Conservation (phyloP, 2,888 invertebrate species). For the Drosophila peninsularis region DNA sequence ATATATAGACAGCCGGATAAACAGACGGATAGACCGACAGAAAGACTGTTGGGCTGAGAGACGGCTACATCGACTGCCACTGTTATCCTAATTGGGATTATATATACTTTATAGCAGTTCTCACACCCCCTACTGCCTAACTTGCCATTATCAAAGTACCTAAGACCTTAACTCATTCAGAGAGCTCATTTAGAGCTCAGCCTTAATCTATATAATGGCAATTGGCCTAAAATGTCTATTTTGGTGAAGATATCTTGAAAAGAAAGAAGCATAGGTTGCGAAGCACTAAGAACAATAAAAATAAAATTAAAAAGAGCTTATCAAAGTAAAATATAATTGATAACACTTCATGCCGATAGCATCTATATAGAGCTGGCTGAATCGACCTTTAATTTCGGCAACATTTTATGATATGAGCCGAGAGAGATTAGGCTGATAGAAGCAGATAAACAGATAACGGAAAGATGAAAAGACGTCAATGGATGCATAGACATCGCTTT, state of each 20-base stretch:
- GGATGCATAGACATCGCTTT: background rate
- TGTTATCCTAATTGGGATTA: background rate
- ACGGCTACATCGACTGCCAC: background rate
- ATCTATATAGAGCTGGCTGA: too few relatives aligned
- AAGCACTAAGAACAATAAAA: background rate
- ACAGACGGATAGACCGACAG: too few relatives aligned
- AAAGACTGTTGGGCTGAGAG: background rate
- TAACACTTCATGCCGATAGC: too few relatives aligned
- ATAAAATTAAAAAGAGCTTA: background rate
- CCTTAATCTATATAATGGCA: background rate
- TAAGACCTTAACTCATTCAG: background rate
- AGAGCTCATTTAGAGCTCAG: background rate
- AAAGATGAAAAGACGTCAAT: background rate
- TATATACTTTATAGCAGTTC: background rate
- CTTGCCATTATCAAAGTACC: background rate
- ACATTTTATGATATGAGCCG: too few relatives aligned
- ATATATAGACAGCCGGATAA: background rate
- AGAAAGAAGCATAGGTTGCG: background rate
- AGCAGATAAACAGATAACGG: too few relatives aligned
- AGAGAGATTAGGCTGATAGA: background rate
- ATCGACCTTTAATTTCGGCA: too few relatives aligned
- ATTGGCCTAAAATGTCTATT: background rate
- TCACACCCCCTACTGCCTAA: background rate
- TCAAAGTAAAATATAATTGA: background rate
- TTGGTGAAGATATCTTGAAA: background rate